Base-by-base conservation (phyloP, 2,888 invertebrate genomes). In the Rhyacophila evoluta region DNA sequence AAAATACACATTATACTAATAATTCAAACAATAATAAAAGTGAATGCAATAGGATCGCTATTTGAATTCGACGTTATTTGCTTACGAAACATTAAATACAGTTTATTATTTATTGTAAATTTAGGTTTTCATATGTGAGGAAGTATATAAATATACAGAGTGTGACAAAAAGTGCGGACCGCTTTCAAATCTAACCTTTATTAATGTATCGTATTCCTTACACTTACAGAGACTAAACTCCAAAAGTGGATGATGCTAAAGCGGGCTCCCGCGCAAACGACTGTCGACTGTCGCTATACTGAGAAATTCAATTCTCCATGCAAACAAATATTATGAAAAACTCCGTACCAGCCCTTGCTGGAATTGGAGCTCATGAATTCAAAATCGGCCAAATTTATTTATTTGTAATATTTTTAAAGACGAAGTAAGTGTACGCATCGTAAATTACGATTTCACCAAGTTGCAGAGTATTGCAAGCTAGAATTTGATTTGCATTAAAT, bases 161-260 rank as follows among this genome's bases (percentile, higher is more conserved):
- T 19, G 68, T 29, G 41, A 41, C 77, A 81, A 81, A 81, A 81
- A 81, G 77, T 75, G 77, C 77, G 79, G 76, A 79, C 81, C 80
- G 79, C 75, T 79, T 39, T 73, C 75, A 78, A 77, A 76, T 81
- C 79, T 79, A 78, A 77, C 81, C 77, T 73, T 70, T 78, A 77
- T 79, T 80, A 81, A 79, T 80, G 79, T 78, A 79, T 78, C 75
- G 39, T 39, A 39, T 15, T n/a, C 39, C 4, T 1, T 39, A 39
- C 39, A 39, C 39, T 74, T 37, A 29, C 72, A 68, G 72, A 27
- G 55, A 39, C 28, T 28, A 36, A 27, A 36, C 75, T 28, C 25
- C 19, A 28, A 68, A 39, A 39, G 74, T 12, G 67, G 67, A n/a
- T n/a, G n/a, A 74, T 55, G 55, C 75, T 41, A 19, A 36, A 12